phyloP scores from a whole-genome alignment of 1,140 invertebrate genomes.

The Ostrea edulis region DNA sequence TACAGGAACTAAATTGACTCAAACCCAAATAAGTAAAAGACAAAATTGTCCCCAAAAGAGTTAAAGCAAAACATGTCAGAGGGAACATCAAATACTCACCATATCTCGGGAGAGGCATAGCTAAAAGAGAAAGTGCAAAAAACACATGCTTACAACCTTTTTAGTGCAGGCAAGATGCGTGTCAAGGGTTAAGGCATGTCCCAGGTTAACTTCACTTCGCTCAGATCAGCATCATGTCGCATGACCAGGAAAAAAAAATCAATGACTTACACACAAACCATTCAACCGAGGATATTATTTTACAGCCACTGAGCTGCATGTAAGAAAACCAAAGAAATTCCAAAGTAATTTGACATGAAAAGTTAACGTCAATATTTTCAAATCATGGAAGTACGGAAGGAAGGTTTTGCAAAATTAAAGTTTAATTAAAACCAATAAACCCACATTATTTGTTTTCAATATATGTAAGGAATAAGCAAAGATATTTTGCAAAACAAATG shows the following conservation, averaged over 20 bases:
- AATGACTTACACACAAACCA: conserved; percentile 22
- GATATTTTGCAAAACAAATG: background rate
- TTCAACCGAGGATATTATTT: conserved; percentile 10
- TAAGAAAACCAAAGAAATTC: conserved; percentile 16
- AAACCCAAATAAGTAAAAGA: background rate
- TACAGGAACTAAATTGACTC: background rate
- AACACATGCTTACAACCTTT: conserved; percentile 35
- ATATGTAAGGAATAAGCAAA: background rate
- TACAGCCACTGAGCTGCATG: conserved; percentile 30
- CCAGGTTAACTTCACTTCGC: background rate
- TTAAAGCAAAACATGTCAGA: background rate
- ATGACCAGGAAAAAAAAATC: background rate
- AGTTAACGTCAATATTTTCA: background rate
- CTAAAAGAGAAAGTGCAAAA: conserved; percentile 49
- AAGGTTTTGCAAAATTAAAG: background rate
- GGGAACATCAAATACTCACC: conserved; percentile 57
- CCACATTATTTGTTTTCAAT: background rate
- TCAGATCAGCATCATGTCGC: background rate
- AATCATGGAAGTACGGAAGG: background rate
- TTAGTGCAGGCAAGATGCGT: conserved; percentile 26
- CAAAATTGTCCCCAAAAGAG: background rate
- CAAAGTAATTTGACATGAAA: background rate
- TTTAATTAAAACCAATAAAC: background rate
- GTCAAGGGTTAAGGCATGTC: background rate
- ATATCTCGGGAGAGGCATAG: conserved; percentile 60